Conservation (phyloP, 2,888 invertebrate species). For the Drosophila incognita region DNA sequence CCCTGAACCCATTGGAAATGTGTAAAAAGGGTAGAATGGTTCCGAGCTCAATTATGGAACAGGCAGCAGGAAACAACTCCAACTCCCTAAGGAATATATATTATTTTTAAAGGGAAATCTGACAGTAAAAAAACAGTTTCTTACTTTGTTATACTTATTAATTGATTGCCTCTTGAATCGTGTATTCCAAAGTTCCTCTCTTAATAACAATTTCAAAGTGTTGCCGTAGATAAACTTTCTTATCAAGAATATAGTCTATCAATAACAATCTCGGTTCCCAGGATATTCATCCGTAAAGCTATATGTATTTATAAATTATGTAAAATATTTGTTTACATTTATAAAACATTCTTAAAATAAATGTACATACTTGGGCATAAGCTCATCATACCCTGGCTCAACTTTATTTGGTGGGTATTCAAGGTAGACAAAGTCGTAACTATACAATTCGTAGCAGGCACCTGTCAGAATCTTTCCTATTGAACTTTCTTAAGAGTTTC, state of each 20-base stretch:
- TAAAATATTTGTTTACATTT: neutral
- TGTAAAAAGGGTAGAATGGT: neutral
- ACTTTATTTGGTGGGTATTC: neutral
- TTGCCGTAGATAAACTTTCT: neutral
- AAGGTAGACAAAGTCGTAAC: conserved; percentile 6
- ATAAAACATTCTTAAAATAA: no score
- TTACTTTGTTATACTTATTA: neutral
- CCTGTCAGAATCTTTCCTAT: conserved; percentile 23
- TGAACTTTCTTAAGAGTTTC: conserved; percentile 42
- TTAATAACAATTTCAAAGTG: neutral
- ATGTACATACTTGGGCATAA: neutral
- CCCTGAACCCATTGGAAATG: neutral
- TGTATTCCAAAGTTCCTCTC: no score
- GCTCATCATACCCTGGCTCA: neutral
- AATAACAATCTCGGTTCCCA: neutral
- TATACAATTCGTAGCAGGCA: neutral
- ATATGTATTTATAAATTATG: neutral
- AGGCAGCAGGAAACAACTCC: rapidly evolving
- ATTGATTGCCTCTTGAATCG: rapidly evolving
- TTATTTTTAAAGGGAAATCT: neutral
- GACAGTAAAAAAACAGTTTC: no score
- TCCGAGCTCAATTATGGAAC: rapidly evolving
- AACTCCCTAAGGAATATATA: neutral
- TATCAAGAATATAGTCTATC: neutral
- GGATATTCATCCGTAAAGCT: neutral